A percentile compares a stretch with the other conserved stretches of the same genome.
phyloP scores from a whole-genome alignment of 2,888 invertebrate genomes.

The Adelognathus sp. region DNA sequence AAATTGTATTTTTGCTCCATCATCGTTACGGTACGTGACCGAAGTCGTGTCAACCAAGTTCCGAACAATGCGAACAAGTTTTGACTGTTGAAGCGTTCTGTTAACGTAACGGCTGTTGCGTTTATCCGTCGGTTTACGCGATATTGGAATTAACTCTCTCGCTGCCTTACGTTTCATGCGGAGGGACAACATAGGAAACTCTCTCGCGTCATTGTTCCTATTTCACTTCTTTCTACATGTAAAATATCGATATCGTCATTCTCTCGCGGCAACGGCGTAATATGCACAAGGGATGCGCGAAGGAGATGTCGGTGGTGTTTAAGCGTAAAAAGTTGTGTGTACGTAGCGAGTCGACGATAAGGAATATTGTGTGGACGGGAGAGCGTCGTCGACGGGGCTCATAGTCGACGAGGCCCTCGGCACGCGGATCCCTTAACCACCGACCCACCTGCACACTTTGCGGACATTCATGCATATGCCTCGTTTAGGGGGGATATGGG shows the following conservation, averaged over 20 bases:
- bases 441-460: slow-evolving; percentile 36
- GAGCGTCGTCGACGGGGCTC: slow-evolving; percentile 59
- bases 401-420: slow-evolving; percentile 59
- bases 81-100: background rate
- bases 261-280: slow-evolving; percentile 9
- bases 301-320: slow-evolving; percentile 20
- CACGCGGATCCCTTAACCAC: slow-evolving; percentile 49
- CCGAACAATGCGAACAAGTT: slow-evolving; percentile 46
- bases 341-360: slow-evolving; percentile 33
- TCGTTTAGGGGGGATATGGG: too few relatives aligned
- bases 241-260: slow-evolving; percentile 52
- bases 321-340: slow-evolving; percentile 60
- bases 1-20: background rate
- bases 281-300: background rate
- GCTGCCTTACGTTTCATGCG: too few relatives aligned
- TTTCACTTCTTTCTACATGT: slow-evolving; percentile 50
- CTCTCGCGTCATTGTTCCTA: slow-evolving; percentile 23
- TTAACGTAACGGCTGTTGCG: background rate
- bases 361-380: slow-evolving; percentile 43
- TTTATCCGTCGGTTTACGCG: slow-evolving; percentile 16
- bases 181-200: background rate
- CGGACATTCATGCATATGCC: too few relatives aligned
- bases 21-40: slow-evolving; percentile 23
- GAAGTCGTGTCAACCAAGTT: slow-evolving; percentile 22
- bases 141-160: slow-evolving; percentile 41